phyloP scores from a whole-genome alignment of 2,797 vertebrate genomes.

The Gymnothorax reevesii region DNA sequence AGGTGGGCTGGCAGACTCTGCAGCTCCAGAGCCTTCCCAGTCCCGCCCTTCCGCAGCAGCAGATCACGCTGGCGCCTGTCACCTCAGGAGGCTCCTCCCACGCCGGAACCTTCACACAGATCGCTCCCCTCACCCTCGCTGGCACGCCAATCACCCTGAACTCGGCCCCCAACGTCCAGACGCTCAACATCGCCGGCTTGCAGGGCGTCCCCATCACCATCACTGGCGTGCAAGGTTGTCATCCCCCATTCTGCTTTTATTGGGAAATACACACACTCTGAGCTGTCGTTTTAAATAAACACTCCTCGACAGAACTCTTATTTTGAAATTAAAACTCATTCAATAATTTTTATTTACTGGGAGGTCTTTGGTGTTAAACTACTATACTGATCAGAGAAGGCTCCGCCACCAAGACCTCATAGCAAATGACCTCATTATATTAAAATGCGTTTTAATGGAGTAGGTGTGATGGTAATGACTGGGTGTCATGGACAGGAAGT shows the following conservation, averaged over 20 bases:
- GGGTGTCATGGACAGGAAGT: background rate
- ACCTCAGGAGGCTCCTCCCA: conserved; percentile 66
- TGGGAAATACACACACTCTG: too few species aligned
- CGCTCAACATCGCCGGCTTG: conserved; percentile 93
- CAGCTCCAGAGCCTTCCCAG: conserved; percentile 92
- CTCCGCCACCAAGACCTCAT: background rate
- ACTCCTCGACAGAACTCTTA: too few species aligned
- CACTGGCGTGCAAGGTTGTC: conserved; percentile 90
- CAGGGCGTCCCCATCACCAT: conserved; percentile 97
- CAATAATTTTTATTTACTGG: too few species aligned
- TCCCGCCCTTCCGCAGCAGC: conserved; percentile 86
- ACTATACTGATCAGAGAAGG: background rate
- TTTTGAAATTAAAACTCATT: too few species aligned
- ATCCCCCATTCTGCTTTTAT: too few species aligned
- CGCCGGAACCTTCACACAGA: conserved; percentile 82
- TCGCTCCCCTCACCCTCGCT: conserved; percentile 87
- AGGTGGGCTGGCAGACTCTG: conserved; percentile 97
- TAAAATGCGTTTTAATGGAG: background rate
- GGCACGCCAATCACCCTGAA: conserved; percentile 93
- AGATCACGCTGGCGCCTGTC: conserved; percentile 86
- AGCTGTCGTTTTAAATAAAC: too few species aligned
- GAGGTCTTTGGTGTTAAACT: too few species aligned
- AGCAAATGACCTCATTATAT: background rate
- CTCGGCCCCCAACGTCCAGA: conserved; percentile 92
- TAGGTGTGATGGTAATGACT: too few species aligned